phyloP scores from a whole-genome alignment of 1,140 invertebrate species.

The Halesus radiatus region DNA sequence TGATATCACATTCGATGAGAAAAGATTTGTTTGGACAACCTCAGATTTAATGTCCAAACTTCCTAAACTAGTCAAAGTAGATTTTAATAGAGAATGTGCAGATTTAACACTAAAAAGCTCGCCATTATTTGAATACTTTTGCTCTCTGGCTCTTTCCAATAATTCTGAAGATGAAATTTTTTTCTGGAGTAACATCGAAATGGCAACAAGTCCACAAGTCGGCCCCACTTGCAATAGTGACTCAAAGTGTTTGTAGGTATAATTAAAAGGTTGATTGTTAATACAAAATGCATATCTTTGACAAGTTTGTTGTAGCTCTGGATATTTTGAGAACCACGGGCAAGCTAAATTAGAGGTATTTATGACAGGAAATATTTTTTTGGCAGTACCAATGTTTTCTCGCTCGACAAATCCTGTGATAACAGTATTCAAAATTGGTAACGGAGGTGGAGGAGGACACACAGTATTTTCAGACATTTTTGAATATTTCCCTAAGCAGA shows the following conservation, averaged over 20 bases:
- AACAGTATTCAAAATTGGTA: background rate
- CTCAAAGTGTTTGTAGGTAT: slow-evolving; percentile 62
- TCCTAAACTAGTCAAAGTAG: slow-evolving; percentile 49
- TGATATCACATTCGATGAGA: slow-evolving; percentile 65
- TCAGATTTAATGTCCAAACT: slow-evolving; percentile 4
- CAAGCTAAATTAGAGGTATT: slow-evolving; percentile 46
- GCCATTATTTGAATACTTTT: slow-evolving; percentile 81
- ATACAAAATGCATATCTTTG: slow-evolving; percentile 65
- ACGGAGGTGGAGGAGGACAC: slow-evolving; percentile 41
- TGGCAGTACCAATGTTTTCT: too few relatives aligned
- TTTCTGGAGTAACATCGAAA: slow-evolving; percentile 81
- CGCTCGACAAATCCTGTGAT: background rate
- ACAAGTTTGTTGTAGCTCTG: slow-evolving; percentile 67
- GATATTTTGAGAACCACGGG: slow-evolving; percentile 64
- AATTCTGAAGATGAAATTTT: slow-evolving; percentile 74
- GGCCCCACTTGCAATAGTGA: slow-evolving; percentile 71
- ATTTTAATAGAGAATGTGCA: slow-evolving; percentile 75
- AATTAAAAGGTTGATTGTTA: slow-evolving; percentile 62
- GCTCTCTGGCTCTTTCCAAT: slow-evolving; percentile 72
- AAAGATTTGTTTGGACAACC: slow-evolving; percentile 59
- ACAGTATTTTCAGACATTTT: slow-evolving; percentile 36
- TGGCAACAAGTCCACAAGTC: slow-evolving; percentile 86
- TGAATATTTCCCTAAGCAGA: too few relatives aligned
- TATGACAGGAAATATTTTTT: too few relatives aligned
- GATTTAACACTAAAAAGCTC: slow-evolving; percentile 88